phyloP scores from a whole-genome alignment of 2,888 invertebrate species.

The Eledone cirrhosa region DNA sequence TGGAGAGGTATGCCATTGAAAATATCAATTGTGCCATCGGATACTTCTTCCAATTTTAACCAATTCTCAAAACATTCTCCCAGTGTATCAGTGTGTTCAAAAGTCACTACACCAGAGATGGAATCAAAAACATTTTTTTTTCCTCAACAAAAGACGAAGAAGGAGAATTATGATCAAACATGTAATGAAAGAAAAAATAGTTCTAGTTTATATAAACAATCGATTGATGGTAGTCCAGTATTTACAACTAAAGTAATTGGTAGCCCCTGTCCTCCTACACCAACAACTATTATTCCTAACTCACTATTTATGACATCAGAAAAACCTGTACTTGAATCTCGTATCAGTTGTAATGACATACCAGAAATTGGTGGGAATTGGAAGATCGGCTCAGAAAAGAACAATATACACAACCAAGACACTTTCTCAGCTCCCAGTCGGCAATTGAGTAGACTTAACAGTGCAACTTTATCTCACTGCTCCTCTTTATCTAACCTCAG shows the following conservation, averaged over 20 bases:
- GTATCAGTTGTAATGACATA: constrained; percentile 17
- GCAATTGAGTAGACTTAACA: constrained; percentile 12
- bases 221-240: constrained; percentile 2
- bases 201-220: background rate
- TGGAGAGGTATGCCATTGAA: constrained; percentile 54
- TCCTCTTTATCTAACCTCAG: constrained; percentile 10
- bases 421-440: constrained; percentile 3
- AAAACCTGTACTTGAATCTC: background rate
- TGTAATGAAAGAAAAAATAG: background rate
- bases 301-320: background rate
- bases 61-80: background rate
- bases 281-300: background rate
- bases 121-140: background rate
- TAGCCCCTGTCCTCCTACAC: background rate
- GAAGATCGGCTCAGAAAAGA: background rate
- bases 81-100: background rate
- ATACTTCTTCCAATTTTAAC: constrained; percentile 4
- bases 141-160: background rate
- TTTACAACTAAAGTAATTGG: constrained; percentile 19
- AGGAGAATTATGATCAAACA: background rate
- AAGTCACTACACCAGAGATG: background rate
- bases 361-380: background rate
- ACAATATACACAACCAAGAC: constrained; percentile 1
- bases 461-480: constrained; percentile 14
- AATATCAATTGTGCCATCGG: constrained; percentile 48